Evolutionary conservation across 92 coral and sea anemone species (phyloP), one percentile per base, ranked within the genome.

Genomic region (Diadumene lineata): DNA sequence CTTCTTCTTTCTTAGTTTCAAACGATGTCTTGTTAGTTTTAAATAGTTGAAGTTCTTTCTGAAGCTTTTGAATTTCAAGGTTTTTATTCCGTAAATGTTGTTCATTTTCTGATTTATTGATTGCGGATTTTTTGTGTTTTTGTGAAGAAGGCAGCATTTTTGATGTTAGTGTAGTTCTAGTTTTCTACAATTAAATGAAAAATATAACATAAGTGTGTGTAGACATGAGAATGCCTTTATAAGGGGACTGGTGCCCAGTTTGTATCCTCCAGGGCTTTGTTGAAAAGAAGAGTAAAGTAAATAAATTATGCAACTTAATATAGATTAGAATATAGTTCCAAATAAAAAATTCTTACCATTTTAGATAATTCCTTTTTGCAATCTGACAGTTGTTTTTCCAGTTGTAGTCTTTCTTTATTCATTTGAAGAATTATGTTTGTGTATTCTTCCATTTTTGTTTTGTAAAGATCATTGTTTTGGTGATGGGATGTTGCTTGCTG

Each of bases 371-470:
- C 98, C 87, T 84, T 89, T 72, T 69, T 73, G 58, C 28, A 69
- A 70, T 75, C 64, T 11, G 92, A 61, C 30, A 94, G 81, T 80
- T 94, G 93, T 64, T 79, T 88, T 69, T 94, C 97, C 21, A 88
- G 81, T 29, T 85, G 55, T 56, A 94, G 75, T 34, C 97, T 76
- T 68, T 94, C 98, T 57, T 94, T 92, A 68, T 94, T 90, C 91
- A 94, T 86, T 72, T 84, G 91, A 1, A 85, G 70, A 56, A 94
- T 94, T 6, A 86, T 84, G 25, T 81, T 69, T 48, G 94, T 91
- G 69, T 80, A 77, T 53, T 85, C 91, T 44, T 86, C 81, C 48
- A 87, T 76, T 65, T 85, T 90, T 46, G 72, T 73, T 44, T 77
- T 74, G n/a, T 76, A 51, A 23, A 72, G 50, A 31, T 86, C 71